A percentile compares a stretch with the other conserved stretches of the same genome.
Evolutionary conservation across 2,113 vertebrate species (phyloP).

Genomic region (Eclectus roratus): DNA sequence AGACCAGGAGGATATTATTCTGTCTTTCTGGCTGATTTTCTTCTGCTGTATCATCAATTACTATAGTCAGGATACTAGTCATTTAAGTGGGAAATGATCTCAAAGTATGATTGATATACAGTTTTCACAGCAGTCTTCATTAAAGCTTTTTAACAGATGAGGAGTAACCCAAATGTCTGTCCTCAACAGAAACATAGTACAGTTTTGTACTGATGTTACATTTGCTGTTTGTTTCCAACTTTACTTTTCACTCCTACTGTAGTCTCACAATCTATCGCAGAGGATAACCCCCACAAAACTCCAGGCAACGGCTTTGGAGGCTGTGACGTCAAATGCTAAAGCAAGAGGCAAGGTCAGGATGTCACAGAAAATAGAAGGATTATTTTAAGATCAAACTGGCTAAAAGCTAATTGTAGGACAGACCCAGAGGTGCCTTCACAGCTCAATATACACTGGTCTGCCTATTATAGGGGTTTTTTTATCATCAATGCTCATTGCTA

Average conservation of each 20-base stretch:
- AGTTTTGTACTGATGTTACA: neutral
- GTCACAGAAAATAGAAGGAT: slow-evolving; percentile 43
- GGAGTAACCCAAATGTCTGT: neutral
- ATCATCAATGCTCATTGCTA: slow-evolving; percentile 54
- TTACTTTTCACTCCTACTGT: neutral
- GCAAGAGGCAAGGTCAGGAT: slow-evolving; percentile 28
- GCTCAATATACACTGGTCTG: slow-evolving; percentile 11
- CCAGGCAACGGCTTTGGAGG: neutral
- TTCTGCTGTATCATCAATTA: neutral
- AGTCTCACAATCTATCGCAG: neutral
- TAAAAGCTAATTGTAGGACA: slow-evolving; percentile 62
- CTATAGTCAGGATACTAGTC: neutral
- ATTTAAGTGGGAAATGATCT: neutral
- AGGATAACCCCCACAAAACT: neutral
- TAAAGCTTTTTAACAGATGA: neutral
- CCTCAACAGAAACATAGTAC: neutral
- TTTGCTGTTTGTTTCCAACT: neutral
- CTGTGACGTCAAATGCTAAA: slow-evolving; percentile 23
- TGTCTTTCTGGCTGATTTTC: neutral
- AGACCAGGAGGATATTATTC: neutral
- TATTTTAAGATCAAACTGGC: slow-evolving; percentile 61
- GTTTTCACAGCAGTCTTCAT: neutral
- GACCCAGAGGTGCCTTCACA: slow-evolving; percentile 43
- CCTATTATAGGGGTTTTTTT: slow-evolving; percentile 45
- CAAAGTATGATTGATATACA: neutral